Evolutionary conservation across 2,113 vertebrate genomes (phyloP), one percentile per base, ranked within the genome.

Genomic region (Sebastes fasciatus): DNA sequence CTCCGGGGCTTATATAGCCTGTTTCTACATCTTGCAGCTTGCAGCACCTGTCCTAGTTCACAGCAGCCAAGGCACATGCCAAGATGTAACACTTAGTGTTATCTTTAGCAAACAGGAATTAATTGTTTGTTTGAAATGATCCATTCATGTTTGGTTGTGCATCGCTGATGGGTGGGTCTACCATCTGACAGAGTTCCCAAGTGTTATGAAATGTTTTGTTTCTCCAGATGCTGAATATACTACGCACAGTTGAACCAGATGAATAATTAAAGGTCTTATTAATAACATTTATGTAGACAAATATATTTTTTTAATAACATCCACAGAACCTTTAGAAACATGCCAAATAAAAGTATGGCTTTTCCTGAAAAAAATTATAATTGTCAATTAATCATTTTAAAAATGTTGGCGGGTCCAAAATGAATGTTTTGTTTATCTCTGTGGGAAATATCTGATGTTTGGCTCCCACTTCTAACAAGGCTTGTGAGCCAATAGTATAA

Each of bases 31-130:
- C 65, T 17, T 62, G 4, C 43, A 51, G 5, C 26, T 64, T n/a
- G 9, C 23, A 78, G 46, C 91, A 94, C n/a, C 90, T 94, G 90
- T 66, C 16, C 19, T 13, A 40, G 8, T 89, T 93, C 89, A 76
- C 92, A 92, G 80, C 26, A 48, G 54, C 23, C 14, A 58, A 74
- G 57, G 51, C 34, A 42, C 43, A 75, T 1, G 13, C 40, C 62
- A 77, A 74, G n/a, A 76, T 79, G 14, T 19, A 61, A 72, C 54
- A 63, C 62, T 51, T 65, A 7, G 57, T 8, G 8, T 75, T 80
- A 82, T 81, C 72, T 82, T 86, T 23, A 78, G 64, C 80, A 81
- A 89, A 84, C 85, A 88, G n/a, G 67, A 23, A 52, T 42, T 3
- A 83, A 58, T 55, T 9, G 10, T 9, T 63, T 76, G 65, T 16